phyloP scores from a whole-genome alignment of 2,888 invertebrate species.

The Cordilura impudica region DNA sequence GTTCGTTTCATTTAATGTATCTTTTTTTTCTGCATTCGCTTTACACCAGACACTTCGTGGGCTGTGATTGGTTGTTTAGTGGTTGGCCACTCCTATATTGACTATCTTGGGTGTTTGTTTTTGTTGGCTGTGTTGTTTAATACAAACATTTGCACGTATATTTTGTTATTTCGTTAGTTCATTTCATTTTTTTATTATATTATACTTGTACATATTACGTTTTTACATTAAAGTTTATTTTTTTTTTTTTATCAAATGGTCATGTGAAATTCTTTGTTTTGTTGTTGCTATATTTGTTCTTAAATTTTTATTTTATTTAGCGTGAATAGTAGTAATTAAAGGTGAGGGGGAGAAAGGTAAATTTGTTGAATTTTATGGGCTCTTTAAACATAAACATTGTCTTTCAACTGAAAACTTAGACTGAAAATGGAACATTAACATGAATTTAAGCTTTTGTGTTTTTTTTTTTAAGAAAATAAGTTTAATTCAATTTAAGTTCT shows the following conservation, averaged over 20 bases:
- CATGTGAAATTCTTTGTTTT: slow-evolving; percentile 28
- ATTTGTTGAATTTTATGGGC: neutral
- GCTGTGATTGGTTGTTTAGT: slow-evolving; percentile 62
- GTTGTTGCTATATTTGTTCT: slow-evolving; percentile 1
- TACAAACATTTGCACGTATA: too few species aligned
- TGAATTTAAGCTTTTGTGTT: too few species aligned
- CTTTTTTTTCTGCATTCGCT: slow-evolving; percentile 16
- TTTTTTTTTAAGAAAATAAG: too few species aligned
- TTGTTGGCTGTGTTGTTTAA: slow-evolving; percentile 31
- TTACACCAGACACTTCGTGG: slow-evolving; percentile 11
- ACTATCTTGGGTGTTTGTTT: slow-evolving; percentile 40
- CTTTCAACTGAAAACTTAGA: too few species aligned
- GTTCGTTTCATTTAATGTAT: slow-evolving; percentile 17
- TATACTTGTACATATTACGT: too few species aligned
- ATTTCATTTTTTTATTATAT: slow-evolving; percentile 26
- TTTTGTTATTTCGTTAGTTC: slow-evolving; percentile 6
- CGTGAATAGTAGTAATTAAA: slow-evolving; percentile 55
- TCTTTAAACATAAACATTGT: neutral
- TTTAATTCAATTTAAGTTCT: too few species aligned
- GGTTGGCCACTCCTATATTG: slow-evolving; percentile 64
- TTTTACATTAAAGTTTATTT: slow-evolving; percentile 49
- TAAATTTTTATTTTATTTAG: slow-evolving; percentile 36
- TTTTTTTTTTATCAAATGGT: slow-evolving; percentile 12
- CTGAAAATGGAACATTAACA: too few species aligned
- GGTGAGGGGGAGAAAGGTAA: neutral